These are phyloP conservation scores for Myotis planiceps DNA, from an alignment of 2,797 vertebrate genomes.

Conservation along the genomic window DNA sequence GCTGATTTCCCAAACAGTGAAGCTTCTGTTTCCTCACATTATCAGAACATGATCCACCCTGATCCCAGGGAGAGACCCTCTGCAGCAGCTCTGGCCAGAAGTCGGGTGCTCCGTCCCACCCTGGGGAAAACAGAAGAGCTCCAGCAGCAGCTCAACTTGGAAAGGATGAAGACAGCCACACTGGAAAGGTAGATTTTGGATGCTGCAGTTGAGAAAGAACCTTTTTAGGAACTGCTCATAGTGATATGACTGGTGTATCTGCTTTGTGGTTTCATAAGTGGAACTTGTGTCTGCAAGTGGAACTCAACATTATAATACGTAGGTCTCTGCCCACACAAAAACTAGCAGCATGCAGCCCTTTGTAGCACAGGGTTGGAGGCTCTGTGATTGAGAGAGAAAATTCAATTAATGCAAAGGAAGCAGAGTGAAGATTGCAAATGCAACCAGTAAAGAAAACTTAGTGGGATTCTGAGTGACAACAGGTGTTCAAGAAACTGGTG, in stretches of 20 bases:
- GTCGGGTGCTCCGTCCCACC: slow-evolving; percentile 88
- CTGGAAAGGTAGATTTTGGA: slow-evolving; percentile 91
- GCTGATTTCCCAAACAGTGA: neutral
- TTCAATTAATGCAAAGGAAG: neutral
- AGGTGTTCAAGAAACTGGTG: neutral
- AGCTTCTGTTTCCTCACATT: neutral
- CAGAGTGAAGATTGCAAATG: neutral
- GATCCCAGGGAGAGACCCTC: slow-evolving; percentile 91
- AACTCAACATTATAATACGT: neutral
- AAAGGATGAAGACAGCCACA: slow-evolving; percentile 95
- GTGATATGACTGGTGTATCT: neutral
- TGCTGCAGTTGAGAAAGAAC: neutral
- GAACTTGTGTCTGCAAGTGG: neutral
- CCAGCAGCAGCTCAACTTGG: slow-evolving; percentile 92
- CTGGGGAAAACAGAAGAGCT: slow-evolving; percentile 91
- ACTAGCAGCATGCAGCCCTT: neutral
- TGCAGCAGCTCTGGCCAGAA: slow-evolving; percentile 91
- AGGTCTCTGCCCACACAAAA: neutral
- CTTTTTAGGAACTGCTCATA: neutral
- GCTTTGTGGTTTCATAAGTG: too few species aligned
- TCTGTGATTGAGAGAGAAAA: neutral
- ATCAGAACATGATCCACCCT: slow-evolving; percentile 92
- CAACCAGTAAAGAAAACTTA: neutral
- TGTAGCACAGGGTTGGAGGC: neutral
- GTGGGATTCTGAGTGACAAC: neutral